These are phyloP conservation scores for Echinometra lucunter DNA, from an alignment of 53 echinoderm and acorn worm species.

Conservation along the genomic window DNA sequence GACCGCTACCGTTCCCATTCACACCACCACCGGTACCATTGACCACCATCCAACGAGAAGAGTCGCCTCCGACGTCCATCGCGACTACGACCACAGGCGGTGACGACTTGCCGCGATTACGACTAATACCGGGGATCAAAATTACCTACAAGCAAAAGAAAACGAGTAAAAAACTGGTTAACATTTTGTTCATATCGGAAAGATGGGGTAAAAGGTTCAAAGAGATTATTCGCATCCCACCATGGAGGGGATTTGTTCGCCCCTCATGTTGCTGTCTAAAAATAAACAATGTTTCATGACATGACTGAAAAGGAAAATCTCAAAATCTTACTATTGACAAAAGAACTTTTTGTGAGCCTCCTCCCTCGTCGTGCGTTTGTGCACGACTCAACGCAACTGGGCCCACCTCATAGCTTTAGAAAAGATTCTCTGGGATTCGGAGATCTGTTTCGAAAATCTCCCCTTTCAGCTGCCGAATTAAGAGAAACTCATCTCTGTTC, in stretches of 20 bases:
- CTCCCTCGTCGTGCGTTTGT: conserved; percentile 57
- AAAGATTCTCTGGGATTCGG: conserved; percentile 53
- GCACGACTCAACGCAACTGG: conserved; percentile 48
- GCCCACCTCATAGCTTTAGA: conserved; percentile 62
- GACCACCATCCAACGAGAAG: conserved; percentile 71
- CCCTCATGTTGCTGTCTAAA: conserved; percentile 62
- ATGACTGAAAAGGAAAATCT: conserved; percentile 1
- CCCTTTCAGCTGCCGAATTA: conserved; percentile 62
- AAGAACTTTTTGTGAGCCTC: conserved; percentile 61
- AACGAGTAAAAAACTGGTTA: neutral
- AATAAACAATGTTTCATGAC: conserved; percentile 56
- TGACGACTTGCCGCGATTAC: conserved; percentile 14
- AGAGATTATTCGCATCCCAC: conserved; percentile 37
- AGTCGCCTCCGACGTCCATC: conserved; percentile 63
- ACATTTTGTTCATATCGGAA: neutral
- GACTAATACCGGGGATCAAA: conserved; percentile 8
- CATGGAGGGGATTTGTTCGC: neutral
- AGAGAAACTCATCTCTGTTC: conserved; percentile 43
- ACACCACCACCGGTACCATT: conserved; percentile 52
- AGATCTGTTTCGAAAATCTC: conserved; percentile 45
- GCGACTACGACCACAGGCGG: neutral
- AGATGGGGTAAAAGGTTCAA: conserved; percentile 5
- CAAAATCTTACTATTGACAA: conserved; percentile 59
- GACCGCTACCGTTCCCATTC: conserved; percentile 39
- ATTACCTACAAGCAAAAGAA: neutral